Base-by-base conservation (phyloP, 1,140 invertebrate genomes). In the Drosophila suzukii region DNA sequence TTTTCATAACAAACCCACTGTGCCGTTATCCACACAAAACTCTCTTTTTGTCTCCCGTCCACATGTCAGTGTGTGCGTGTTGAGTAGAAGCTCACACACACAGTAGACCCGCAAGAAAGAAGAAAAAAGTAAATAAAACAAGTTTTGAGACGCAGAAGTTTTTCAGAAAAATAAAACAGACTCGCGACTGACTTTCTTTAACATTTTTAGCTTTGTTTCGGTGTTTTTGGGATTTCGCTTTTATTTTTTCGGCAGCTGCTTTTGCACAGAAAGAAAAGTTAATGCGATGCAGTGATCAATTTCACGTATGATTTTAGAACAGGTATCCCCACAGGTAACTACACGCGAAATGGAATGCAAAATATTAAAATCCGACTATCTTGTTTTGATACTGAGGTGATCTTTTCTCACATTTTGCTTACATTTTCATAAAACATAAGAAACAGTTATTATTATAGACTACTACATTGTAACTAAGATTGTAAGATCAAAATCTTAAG, bases 121-220 rank as follows among this genome's bases (percentile, higher is more conserved):
- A 80, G 51, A 73, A 68, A 66, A 61, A 78, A 72, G 58, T 60
- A 63, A 71, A 67, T 53, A 85, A 83, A 86, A 88, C 79, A 76
- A 88, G 79, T 79, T 88, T 82, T 83, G 74, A 68, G 75, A 70
- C 81, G 79, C 83, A 88, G 83, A 89, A 88, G 83, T 88, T 88
- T 89, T 86, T 71, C 62, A 74, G 60, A 65, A 67, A 57, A 65
- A 66, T 55, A 54, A 71, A 83, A 75, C 72, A 71, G 76, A 75
- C 78, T 78, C 50, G 36, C 63, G 73, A 78, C 63, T 78, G 79
- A 88, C 83, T 89, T 89, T 88, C 83, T 89, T 89, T 66, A 79
- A 80, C 70, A 86, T 78, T 85, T 82, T 74, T 57, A 71, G 72
- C 73, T 70, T 81, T 62, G 63, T 75, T 66, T 77, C 67, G 70